Evolutionary conservation across 2,113 vertebrate genomes (phyloP).

Genomic region (Rattus norvegicus): GRCr8 NC_086032.1:15621501-15622000

Average conservation of each 20-base stretch:
- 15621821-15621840: neutral
- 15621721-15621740: neutral
- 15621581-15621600: neutral
- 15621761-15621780: conserved; percentile 39
- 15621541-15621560: neutral
- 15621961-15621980: neutral
- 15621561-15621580: neutral
- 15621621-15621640: neutral
- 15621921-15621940: neutral
- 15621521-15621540: neutral
- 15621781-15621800: neutral
- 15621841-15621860: neutral
- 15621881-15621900: conserved; percentile 1
- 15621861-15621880: neutral
- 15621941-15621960: neutral
- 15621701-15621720: neutral
- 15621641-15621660: neutral
- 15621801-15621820: neutral
- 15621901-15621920: neutral
- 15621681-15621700: neutral
- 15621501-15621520: neutral
- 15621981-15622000: neutral
- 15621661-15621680: neutral
- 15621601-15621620: neutral
- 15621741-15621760: neutral